These are phyloP conservation scores for Indri indri DNA, from an alignment of 2,113 vertebrate genomes.

Conservation along the genomic window DNA sequence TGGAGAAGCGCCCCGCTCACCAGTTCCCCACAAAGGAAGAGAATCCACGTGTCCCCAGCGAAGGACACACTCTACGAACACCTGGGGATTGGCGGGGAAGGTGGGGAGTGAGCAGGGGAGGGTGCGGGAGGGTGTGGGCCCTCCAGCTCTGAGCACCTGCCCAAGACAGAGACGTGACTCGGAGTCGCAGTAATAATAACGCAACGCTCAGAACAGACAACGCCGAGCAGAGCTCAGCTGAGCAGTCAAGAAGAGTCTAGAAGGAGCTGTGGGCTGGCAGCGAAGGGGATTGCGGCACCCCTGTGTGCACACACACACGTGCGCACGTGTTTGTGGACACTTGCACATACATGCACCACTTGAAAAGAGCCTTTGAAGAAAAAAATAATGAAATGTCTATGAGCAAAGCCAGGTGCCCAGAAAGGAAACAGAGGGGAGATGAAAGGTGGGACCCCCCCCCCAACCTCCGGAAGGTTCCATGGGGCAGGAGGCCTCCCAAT, in stretches of 20 bases:
- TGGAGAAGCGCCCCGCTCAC: background rate
- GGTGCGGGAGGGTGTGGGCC: fast-evolving
- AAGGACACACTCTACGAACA: background rate
- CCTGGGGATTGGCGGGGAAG: fast-evolving
- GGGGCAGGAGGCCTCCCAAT: background rate
- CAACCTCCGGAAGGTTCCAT: background rate
- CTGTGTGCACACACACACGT: fast-evolving
- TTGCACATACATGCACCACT: background rate
- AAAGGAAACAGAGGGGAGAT: background rate
- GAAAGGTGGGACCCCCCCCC: background rate
- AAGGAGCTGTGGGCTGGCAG: fast-evolving
- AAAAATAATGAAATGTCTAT: background rate
- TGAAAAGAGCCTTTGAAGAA: background rate
- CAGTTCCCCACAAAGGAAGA: background rate
- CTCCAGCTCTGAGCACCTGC: background rate
- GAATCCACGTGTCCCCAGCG: fast-evolving
- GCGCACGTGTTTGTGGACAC: background rate
- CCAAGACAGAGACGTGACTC: background rate
- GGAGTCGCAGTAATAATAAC: fast-evolving
- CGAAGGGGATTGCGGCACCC: fast-evolving
- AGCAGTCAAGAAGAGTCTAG: background rate
- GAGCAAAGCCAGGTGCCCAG: constrained; percentile 7
- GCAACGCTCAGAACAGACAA: fast-evolving
- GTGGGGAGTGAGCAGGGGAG: fast-evolving
- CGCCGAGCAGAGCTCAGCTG: fast-evolving